phyloP scores from a whole-genome alignment of 2,113 vertebrate genomes.

The Nettapus auritus region DNA sequence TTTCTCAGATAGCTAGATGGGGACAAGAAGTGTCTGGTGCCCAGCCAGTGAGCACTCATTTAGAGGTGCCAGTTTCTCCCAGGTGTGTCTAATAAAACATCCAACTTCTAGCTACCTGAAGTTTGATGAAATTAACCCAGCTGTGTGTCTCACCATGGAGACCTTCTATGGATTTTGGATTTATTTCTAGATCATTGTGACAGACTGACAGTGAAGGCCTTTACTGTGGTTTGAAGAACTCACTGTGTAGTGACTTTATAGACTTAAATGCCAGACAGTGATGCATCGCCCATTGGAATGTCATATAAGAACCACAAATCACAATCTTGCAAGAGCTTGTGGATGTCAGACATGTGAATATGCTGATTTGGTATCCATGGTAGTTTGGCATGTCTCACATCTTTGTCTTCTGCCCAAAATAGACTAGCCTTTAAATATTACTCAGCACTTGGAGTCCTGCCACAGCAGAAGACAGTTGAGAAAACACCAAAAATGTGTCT shows the following conservation, averaged over 20 bases:
- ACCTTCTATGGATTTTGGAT: not conserved
- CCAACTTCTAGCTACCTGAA: accelerated
- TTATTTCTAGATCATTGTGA: not conserved
- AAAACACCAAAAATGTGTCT: constrained; percentile 46
- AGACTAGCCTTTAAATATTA: constrained; percentile 52
- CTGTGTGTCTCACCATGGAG: not conserved
- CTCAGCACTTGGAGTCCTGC: constrained; percentile 59
- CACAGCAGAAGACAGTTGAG: constrained; percentile 13
- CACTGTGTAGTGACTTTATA: not conserved
- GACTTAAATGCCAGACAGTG: constrained; percentile 32
- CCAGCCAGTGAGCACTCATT: not conserved
- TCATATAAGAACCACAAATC: not conserved
- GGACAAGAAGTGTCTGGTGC: not conserved
- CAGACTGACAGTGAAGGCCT: not conserved
- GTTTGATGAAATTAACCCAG: not conserved
- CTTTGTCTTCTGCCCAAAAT: constrained; percentile 51
- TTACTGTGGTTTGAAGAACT: not conserved
- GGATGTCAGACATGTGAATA: constrained; percentile 25
- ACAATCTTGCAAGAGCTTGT: not conserved
- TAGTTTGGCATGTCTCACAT: constrained; percentile 40
- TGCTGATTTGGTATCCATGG: constrained; percentile 52
- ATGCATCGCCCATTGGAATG: not conserved
- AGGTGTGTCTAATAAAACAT: not conserved
- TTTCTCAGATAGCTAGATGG: not conserved
- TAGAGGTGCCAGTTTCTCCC: not conserved